phyloP scores from a whole-genome alignment of 2,797 vertebrate genomes.

The Urosaurus nigricauda region DNA sequence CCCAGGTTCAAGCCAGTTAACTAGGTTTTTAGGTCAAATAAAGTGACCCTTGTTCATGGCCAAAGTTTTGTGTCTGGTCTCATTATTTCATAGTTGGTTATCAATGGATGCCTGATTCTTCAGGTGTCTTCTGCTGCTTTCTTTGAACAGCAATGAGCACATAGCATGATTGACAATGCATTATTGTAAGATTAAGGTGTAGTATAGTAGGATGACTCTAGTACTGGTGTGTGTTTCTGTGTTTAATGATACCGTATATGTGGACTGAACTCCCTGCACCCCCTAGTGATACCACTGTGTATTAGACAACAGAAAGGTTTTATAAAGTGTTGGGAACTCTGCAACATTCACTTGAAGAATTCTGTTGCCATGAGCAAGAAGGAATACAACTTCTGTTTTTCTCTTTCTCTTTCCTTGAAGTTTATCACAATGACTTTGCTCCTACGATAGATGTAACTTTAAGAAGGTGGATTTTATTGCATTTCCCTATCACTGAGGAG shows the following conservation, averaged over 20 bases:
- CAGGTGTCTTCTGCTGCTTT: not conserved
- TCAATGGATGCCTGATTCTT: not conserved
- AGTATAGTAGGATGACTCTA: not conserved
- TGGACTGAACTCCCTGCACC: no score
- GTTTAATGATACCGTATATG: no score
- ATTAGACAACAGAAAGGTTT: not conserved
- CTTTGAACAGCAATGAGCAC: not conserved
- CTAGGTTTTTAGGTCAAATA: no score
- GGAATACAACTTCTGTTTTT: not conserved
- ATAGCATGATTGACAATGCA: fast-evolving
- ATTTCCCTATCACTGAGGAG: no score
- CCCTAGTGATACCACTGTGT: no score
- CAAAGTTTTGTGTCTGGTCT: no score
- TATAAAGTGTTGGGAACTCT: not conserved
- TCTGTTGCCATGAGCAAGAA: not conserved
- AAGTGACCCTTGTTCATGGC: no score
- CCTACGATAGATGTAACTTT: no score
- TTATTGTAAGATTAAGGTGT: not conserved
- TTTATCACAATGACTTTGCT: no score
- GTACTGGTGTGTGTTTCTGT: not conserved
- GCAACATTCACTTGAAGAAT: not conserved
- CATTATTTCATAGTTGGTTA: no score
- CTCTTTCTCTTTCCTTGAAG: not conserved
- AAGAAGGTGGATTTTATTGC: no score
- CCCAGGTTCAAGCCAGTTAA: no score